Evolutionary conservation across 1,140 invertebrate species (phyloP).

Genomic region (Drosophila nikananu): DNA sequence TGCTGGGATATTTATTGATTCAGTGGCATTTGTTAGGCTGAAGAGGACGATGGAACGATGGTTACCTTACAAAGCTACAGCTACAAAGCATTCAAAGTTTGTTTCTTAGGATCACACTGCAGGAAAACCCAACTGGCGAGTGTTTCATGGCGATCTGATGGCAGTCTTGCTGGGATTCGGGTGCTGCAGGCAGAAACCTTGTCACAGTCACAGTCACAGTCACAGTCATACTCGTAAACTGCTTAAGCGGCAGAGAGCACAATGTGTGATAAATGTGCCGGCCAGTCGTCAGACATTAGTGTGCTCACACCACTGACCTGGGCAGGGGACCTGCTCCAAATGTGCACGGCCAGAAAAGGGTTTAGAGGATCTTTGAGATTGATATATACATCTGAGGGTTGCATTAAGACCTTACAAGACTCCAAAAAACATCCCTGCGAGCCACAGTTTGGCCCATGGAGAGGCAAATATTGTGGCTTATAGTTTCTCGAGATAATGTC

Average conservation of each 20-base stretch:
- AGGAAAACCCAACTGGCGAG: background rate
- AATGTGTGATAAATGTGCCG: slow-evolving; percentile 77
- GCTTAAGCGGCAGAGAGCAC: slow-evolving; percentile 62
- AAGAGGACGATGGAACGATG: background rate
- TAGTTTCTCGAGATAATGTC: no score
- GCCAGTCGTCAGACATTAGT: slow-evolving; percentile 58
- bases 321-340: background rate
- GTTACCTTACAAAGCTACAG: no score
- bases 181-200: slow-evolving; percentile 7
- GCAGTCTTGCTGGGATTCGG: background rate
- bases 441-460: no score
- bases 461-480: no score
- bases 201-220: slow-evolving; percentile 50
- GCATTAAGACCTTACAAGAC: no score
- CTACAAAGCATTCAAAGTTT: background rate
- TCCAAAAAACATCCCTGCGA: no score
- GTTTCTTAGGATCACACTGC: background rate
- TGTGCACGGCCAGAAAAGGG: background rate
- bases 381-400: no score
- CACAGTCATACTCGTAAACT: slow-evolving; percentile 41
- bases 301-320: slow-evolving; percentile 8
- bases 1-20: slow-evolving; percentile 24
- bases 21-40: slow-evolving; percentile 28
- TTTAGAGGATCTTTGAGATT: rapidly evolving
- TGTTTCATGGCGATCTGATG: background rate